Base-by-base conservation (phyloP, 2,113 vertebrate genomes). In the Rhabdomys dilectus region DNA sequence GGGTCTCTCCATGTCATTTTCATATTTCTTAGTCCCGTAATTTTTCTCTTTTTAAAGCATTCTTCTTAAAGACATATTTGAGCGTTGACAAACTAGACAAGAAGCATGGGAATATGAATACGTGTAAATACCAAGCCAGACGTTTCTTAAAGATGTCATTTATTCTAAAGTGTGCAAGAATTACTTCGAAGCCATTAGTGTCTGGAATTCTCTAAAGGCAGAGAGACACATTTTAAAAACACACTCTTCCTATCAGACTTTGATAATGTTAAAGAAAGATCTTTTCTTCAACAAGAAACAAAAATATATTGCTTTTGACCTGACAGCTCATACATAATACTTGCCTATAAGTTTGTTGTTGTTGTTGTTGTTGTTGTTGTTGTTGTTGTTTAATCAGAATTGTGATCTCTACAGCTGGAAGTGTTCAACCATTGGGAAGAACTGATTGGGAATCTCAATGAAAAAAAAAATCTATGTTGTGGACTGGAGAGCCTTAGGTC, bases 41-140 rank as follows among this genome's bases (percentile, higher is more conserved):
- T 91, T 97, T 97, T 96, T 95, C 96, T 94, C 82, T 36, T 96
- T 96, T 97, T 94, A 97, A 94, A 96, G 31, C 82, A 84, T 95
- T 96, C 91, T 92, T 95, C 70, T 94, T 97, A 73, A 80, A 66
- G 94, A 96, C 0, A 0, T 95, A 75, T n/a, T 29, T 36, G 56
- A 93, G 34, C 91, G 0, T 89, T 97, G 97, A 97, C 88, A 97
- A 96, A 97, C 48, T 93, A 97, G 96, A 97, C 96, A 97, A 96
- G 92, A 96, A 96, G 73, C 89, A 66, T 91, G 80, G 86, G 89
- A 96, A 86, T 97, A 94, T 90, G 96, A 97, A 97, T 95, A 94
- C 64, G 0, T 82, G 91, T 97, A 97, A 97, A 97, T 97, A 95
- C 45, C 89, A 21, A 88, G 10, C 85, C 24, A 95, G 72, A 91